Conservation (phyloP, 2,888 invertebrate genomes). For the Ypsolopha scabrella region DNA sequence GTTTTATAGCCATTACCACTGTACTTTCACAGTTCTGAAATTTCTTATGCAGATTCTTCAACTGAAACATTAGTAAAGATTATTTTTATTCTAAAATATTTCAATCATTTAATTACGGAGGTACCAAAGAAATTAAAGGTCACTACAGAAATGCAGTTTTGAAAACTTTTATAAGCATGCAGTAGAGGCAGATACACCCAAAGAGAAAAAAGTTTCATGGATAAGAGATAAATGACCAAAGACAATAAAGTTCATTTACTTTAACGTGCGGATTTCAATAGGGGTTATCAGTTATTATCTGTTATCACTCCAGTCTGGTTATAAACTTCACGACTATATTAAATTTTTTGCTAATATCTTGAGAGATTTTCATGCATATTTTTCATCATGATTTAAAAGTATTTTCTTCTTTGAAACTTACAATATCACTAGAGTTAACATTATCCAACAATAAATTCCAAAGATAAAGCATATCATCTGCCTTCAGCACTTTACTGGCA, state of each 20-base stretch:
- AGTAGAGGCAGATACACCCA: no score
- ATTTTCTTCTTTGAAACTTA: slow-evolving; percentile 24
- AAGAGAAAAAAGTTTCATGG: no score
- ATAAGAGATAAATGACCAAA: no score
- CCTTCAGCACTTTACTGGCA: slow-evolving; percentile 41
- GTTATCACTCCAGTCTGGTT: no score
- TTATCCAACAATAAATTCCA: slow-evolving; percentile 47
- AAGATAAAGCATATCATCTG: slow-evolving; percentile 34
- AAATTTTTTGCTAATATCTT: not conserved
- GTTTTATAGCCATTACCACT: slow-evolving; percentile 67
- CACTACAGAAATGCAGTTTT: no score
- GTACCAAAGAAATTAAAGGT: no score
- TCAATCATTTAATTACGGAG: not conserved
- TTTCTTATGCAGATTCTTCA: slow-evolving; percentile 41
- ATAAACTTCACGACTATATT: not conserved
- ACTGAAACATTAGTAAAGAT: slow-evolving; percentile 27
- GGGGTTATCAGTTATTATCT: no score
- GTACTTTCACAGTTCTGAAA: slow-evolving; percentile 58
- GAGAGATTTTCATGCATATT: not conserved
- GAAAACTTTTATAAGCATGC: no score
- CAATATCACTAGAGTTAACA: slow-evolving; percentile 33
- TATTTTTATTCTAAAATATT: not conserved
- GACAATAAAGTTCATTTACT: no score
- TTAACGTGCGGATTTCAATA: no score
- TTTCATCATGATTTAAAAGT: not conserved